A percentile compares a stretch with the other conserved stretches of the same genome.
These are phyloP conservation scores for Allenopithecus nigroviridis DNA, from an alignment of 2,797 vertebrate species.

Conservation along the genomic window DNA sequence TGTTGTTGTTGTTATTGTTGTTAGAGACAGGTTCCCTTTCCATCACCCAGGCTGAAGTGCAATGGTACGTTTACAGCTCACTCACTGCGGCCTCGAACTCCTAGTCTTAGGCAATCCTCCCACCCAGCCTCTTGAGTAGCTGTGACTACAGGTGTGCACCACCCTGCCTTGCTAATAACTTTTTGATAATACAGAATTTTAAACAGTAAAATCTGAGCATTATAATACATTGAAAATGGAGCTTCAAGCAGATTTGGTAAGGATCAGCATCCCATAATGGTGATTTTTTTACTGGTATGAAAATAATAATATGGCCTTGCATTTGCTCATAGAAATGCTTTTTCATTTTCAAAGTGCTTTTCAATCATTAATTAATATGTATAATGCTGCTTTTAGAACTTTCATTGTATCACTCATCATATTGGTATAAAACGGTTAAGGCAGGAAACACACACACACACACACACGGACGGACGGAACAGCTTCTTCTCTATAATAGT, in stretches of 20 bases:
- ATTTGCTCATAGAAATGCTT: background rate
- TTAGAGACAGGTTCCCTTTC: background rate
- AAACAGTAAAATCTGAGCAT: background rate
- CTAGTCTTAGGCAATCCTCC: background rate
- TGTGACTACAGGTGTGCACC: background rate
- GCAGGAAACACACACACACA: background rate
- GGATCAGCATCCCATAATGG: background rate
- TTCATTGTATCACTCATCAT: background rate
- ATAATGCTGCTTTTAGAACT: background rate
- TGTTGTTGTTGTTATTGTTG: background rate
- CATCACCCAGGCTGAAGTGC: background rate
- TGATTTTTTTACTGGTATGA: background rate
- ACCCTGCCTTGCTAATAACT: background rate
- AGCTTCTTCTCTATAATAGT: background rate
- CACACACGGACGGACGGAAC: background rate
- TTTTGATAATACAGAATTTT: conserved; percentile 22
- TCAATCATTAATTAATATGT: conserved; percentile 43
- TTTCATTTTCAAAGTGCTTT: conserved; percentile 50
- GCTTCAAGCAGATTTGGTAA: background rate
- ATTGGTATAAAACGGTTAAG: background rate
- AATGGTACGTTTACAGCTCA: background rate
- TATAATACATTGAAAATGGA: background rate
- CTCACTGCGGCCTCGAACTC: background rate
- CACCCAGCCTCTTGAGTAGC: background rate
- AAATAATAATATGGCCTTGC: background rate